Evolutionary conservation across 1,140 invertebrate genomes (phyloP).

Genomic region (Pogonus chalceus): DNA sequence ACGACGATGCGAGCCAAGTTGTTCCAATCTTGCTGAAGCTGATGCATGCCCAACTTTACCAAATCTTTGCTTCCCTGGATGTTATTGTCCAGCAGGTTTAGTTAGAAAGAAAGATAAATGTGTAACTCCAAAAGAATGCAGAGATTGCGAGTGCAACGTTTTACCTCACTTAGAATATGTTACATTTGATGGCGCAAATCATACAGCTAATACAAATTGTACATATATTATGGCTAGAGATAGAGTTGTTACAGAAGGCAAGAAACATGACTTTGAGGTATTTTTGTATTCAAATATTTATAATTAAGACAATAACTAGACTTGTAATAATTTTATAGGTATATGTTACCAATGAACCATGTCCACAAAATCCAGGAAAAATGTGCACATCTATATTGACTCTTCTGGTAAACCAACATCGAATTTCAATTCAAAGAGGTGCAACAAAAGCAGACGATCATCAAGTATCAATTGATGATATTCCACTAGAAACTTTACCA

Average conservation of each 20-base stretch:
- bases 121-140: conserved; percentile 57
- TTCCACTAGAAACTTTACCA: conserved; percentile 37
- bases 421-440: conserved; percentile 32
- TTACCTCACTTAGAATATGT: conserved; percentile 59
- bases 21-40: conserved; percentile 48
- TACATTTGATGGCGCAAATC: conserved; percentile 62
- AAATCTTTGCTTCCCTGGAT: conserved; percentile 65
- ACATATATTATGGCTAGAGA: conserved; percentile 65
- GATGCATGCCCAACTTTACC: conserved; percentile 49
- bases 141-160: conserved; percentile 68
- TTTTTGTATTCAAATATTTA: conserved; percentile 2
- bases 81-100: conserved; percentile 70
- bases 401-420: conserved; percentile 19
- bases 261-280: conserved; percentile 54
- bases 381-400: conserved; percentile 53
- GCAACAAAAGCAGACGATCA: conserved; percentile 25
- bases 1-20: conserved; percentile 59
- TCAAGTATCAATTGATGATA: conserved; percentile 29
- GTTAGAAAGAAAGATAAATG: conserved; percentile 60
- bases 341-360: conserved; percentile 50
- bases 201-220: conserved; percentile 65
- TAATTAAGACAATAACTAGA: not conserved
- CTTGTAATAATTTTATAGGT: conserved; percentile 36
- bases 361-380: conserved; percentile 32
- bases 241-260: conserved; percentile 32